Evolutionary conservation across 2,113 vertebrate species (phyloP).

Genomic region (Marmota monax): DNA sequence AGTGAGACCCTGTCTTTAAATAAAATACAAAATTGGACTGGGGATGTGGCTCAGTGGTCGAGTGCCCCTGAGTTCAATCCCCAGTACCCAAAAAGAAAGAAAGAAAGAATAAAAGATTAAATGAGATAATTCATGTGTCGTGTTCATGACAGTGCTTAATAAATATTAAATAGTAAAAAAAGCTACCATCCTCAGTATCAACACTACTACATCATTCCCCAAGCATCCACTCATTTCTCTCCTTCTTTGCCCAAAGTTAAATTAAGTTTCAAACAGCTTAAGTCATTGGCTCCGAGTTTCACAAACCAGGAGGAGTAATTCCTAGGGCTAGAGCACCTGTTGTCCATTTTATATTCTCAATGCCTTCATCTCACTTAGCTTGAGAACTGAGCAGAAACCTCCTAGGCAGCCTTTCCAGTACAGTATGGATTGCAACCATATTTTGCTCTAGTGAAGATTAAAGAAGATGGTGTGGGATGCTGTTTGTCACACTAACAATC

Average conservation of each 20-base stretch:
- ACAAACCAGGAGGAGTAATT: background rate
- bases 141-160: background rate
- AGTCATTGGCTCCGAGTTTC: background rate
- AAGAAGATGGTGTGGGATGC: background rate
- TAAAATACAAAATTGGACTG: too few relatives aligned
- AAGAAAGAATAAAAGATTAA: background rate
- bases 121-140: background rate
- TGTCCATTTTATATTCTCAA: background rate
- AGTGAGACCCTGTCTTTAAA: too few relatives aligned
- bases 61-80: too few relatives aligned
- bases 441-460: background rate
- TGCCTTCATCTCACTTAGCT: background rate
- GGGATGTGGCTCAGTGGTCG: too few relatives aligned
- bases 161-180: background rate
- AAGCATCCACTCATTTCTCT: background rate
- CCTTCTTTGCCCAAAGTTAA: background rate
- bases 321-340: background rate
- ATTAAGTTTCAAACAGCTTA: background rate
- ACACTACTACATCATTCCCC: too few relatives aligned
- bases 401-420: background rate
- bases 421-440: background rate
- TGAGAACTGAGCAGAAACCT: background rate
- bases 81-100: too few relatives aligned
- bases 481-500: background rate
- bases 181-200: background rate